Percentiles rank a stretch among this genome's conserved stretches.
phyloP scores from a whole-genome alignment of 1,140 invertebrate genomes.

The Pseudomyrmex concolor region DNA sequence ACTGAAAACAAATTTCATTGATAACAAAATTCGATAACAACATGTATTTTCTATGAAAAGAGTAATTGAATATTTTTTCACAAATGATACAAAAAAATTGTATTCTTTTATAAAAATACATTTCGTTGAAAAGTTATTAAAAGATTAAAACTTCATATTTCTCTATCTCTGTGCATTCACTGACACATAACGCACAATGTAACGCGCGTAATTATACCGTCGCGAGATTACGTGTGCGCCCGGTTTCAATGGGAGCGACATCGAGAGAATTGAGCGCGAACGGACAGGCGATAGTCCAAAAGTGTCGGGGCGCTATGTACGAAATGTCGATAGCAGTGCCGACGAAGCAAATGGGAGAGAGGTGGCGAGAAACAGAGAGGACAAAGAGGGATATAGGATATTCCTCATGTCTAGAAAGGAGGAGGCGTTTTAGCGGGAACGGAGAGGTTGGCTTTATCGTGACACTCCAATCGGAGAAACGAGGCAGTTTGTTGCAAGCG shows the following conservation, averaged over 20 bases:
- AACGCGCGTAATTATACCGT: conserved; percentile 29
- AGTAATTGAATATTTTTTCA: neutral
- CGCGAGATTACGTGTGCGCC: conserved; percentile 40
- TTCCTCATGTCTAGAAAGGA: neutral
- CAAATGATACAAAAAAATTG: too few relatives aligned
- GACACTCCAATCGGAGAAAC: conserved; percentile 68
- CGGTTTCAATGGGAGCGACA: conserved; percentile 35
- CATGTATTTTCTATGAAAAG: too few relatives aligned
- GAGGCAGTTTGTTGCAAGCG: conserved; percentile 73
- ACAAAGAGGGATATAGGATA: conserved; percentile 6
- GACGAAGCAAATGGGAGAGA: neutral
- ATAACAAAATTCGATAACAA: too few relatives aligned
- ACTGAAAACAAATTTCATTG: too few relatives aligned
- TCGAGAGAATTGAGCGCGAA: conserved; percentile 43
- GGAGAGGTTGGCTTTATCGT: conserved; percentile 66
- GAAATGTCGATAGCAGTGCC: conserved; percentile 44
- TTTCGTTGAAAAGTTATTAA: neutral
- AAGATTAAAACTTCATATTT: neutral
- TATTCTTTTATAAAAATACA: neutral
- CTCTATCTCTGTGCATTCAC: neutral
- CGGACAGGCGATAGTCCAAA: conserved; percentile 38
- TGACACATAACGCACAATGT: neutral
- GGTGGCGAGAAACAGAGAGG: neutral
- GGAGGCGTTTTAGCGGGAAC: neutral
- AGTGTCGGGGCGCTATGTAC: conserved; percentile 29